phyloP scores from a whole-genome alignment of 2,797 vertebrate genomes.

The Myotis vivesi region DNA sequence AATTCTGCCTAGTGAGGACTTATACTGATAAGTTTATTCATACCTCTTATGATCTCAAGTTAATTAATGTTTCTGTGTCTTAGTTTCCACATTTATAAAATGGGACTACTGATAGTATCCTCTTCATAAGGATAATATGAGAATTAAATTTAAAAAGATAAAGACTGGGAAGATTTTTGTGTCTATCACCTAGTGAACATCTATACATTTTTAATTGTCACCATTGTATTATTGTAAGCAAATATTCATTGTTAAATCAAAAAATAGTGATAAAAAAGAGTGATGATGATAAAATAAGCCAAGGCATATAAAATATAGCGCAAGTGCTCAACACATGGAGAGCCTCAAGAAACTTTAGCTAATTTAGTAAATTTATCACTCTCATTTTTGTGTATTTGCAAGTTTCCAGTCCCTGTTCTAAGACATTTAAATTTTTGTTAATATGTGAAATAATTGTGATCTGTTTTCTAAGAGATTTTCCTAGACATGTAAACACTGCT shows the following conservation, averaged over 20 bases:
- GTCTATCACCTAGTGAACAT: background rate
- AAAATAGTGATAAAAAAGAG: background rate
- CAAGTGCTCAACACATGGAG: background rate
- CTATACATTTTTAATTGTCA: background rate
- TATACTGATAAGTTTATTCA: background rate
- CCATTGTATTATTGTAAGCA: background rate
- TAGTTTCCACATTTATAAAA: background rate
- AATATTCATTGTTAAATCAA: background rate
- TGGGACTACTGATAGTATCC: background rate
- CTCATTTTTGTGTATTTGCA: background rate
- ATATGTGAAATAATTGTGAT: background rate
- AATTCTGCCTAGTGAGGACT: background rate
- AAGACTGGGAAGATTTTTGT: background rate
- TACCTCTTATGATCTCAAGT: background rate
- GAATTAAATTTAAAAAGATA: background rate
- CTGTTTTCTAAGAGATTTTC: background rate
- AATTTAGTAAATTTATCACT: background rate
- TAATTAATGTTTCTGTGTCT: background rate
- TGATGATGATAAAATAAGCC: background rate
- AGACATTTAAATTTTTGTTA: background rate
- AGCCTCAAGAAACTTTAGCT: background rate
- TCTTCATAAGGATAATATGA: background rate
- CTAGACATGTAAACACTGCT: background rate
- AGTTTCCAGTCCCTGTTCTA: background rate
- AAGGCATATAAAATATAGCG: background rate